A percentile compares a stretch with the other conserved stretches of the same genome.
Evolutionary conservation across 2,113 vertebrate species (phyloP).

Genomic region (Scophthalmus maximus): DNA sequence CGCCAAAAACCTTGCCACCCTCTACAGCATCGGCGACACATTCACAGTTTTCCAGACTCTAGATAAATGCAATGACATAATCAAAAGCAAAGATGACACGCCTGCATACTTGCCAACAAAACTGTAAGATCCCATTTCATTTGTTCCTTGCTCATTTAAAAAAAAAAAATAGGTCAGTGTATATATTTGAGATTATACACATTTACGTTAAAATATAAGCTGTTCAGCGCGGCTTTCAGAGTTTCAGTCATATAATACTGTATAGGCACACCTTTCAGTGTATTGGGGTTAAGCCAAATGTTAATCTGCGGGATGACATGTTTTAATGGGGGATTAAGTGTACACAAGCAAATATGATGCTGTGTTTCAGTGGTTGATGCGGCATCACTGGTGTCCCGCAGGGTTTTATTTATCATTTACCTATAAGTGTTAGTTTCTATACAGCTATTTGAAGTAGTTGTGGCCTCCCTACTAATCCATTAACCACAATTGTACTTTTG

Average conservation of each 20-base stretch:
- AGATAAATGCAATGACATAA: slow-evolving; percentile 98
- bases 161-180: neutral
- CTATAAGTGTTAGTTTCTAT: slow-evolving; percentile 1
- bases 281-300: slow-evolving; percentile 60
- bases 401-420: slow-evolving; percentile 1
- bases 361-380: slow-evolving; percentile 22
- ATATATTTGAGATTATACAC: slow-evolving; percentile 4
- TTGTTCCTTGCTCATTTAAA: neutral
- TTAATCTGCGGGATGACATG: slow-evolving; percentile 54
- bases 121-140: slow-evolving; percentile 85
- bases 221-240: slow-evolving; percentile 8
- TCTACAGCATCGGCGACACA: slow-evolving; percentile 98
- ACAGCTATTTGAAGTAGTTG: neutral
- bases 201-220: slow-evolving; percentile 20
- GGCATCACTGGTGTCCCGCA: neutral
- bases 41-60: slow-evolving; percentile 98
- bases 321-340: slow-evolving; percentile 64
- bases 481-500: neutral
- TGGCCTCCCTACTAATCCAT: neutral
- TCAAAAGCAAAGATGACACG: slow-evolving; percentile 97
- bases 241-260: neutral
- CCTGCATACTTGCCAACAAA: slow-evolving; percentile 95
- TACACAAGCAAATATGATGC: slow-evolving; percentile 23
- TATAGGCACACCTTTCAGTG: slow-evolving; percentile 1
- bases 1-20: slow-evolving; percentile 95